Evolutionary conservation across 1,140 invertebrate species (phyloP).

Genomic region (Drosophila trapezifrons): DNA sequence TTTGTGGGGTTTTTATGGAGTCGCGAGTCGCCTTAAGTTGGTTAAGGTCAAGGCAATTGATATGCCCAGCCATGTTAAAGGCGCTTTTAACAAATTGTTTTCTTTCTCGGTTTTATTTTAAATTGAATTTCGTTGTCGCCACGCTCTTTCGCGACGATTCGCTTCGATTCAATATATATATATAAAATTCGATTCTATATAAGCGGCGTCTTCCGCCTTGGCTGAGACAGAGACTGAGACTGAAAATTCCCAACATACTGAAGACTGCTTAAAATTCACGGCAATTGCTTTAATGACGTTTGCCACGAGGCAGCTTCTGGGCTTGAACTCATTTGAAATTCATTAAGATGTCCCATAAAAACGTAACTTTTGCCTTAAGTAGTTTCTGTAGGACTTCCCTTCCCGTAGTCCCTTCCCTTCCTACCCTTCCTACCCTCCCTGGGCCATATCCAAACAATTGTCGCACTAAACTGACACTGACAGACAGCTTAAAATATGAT

Average conservation of each 20-base stretch:
- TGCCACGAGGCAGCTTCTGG: slow-evolving; percentile 47
- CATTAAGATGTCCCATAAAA: slow-evolving; percentile 67
- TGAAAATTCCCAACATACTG: slow-evolving; percentile 45
- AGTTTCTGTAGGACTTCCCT: too few relatives aligned
- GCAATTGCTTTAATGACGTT: slow-evolving; percentile 59
- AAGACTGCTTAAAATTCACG: slow-evolving; percentile 64
- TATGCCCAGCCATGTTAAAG: slow-evolving; percentile 18
- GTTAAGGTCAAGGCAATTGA: slow-evolving; percentile 56
- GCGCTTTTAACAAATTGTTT: slow-evolving; percentile 5
- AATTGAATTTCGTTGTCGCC: slow-evolving; percentile 1
- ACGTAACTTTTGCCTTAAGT: slow-evolving; percentile 59
- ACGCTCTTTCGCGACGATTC: not conserved
- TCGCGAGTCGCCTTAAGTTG: slow-evolving; percentile 42
- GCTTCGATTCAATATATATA: not conserved
- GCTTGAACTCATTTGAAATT: slow-evolving; percentile 70
- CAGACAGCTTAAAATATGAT: slow-evolving; percentile 62
- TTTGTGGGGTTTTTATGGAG: slow-evolving; percentile 45
- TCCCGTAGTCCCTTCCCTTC: too few relatives aligned
- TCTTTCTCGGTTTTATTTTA: not conserved
- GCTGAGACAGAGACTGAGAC: slow-evolving; percentile 14
- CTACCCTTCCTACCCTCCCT: not conserved
- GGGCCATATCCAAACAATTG: slow-evolving; percentile 67
- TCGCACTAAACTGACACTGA: slow-evolving; percentile 67
- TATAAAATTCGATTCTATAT: slow-evolving; percentile 24
- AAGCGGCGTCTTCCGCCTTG: slow-evolving; percentile 42